Evolutionary conservation across 2,113 vertebrate species (phyloP), one percentile per base, ranked within the genome.

Genomic region (Osmerus eperlanus): DNA sequence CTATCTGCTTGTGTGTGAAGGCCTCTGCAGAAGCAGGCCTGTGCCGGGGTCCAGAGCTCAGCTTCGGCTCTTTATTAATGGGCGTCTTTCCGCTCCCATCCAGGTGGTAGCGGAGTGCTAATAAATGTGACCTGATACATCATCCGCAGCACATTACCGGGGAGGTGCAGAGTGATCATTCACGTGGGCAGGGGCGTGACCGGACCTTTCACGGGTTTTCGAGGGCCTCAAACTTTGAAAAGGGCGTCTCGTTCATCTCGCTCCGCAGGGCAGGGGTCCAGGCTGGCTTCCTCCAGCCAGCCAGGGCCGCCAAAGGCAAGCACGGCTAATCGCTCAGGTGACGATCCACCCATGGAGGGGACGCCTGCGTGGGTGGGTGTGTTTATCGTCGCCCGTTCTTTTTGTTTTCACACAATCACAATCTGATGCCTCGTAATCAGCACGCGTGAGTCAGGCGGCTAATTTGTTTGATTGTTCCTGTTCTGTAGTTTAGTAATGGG

Each of bases 101-200:
- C 85, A 90, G 89, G 88, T 91, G 88, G 86, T 84, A 88, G 87
- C 84, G 7, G 79, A 87, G 83, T 86, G 80, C 87, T 91, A 90
- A 91, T 90, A 92, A 90, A 92, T 89, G 90, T 84, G 88, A 84
- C 77, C 80, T 85, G 81, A 90, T 89, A 89, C 81, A 89, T 91
- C 90, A 92, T 91, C 85, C 61, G 60, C 78, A 84, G 86, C 85
- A 88, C 85, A 86, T 90, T 91, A 88, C 84, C 84, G 81, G 81
- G 81, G 73, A 86, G 86, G 84, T 80, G 78, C 83, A 63, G 88
- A 84, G 85, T 86, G 85, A 90, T 90, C 86, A 92, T 89, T 92
- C 89, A 91, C 88, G 85, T 81, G 81, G 81, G 89, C 85, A 83
- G 88, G 83, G 15, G 84, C 84, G 86, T 74, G 85, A 85, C 84